Conservation (phyloP, 2,888 invertebrate genomes). For the Dorcus hopei region DNA sequence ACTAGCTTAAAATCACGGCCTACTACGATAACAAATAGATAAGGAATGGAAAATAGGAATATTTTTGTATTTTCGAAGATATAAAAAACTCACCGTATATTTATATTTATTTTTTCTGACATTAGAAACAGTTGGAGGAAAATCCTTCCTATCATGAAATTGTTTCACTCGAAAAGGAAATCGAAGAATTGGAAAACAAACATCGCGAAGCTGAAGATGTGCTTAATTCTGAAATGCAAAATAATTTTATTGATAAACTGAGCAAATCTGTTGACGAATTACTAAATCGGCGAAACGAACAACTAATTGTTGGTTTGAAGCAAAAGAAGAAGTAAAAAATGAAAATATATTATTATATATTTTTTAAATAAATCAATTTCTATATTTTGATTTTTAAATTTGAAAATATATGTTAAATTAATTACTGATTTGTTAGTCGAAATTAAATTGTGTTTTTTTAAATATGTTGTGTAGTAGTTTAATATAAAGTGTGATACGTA, state of each 20-base stretch:
- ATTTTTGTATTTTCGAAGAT: too few relatives aligned
- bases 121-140: conserved; percentile 16
- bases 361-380: too few relatives aligned
- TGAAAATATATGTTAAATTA: too few relatives aligned
- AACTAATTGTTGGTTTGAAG: conserved; percentile 15
- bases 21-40: too few relatives aligned
- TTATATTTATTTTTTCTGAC: conserved; percentile 1
- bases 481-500: too few relatives aligned
- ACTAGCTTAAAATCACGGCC: too few relatives aligned
- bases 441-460: too few relatives aligned
- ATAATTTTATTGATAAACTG: conserved; percentile 13
- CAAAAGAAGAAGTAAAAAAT: conserved; percentile 8
- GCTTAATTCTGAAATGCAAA: conserved; percentile 11
- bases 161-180: conserved; percentile 13
- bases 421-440: too few relatives aligned
- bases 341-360: neutral
- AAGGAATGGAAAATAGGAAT: too few relatives aligned
- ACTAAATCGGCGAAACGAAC: conserved; percentile 14
- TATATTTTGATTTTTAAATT: too few relatives aligned
- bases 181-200: conserved; percentile 13
- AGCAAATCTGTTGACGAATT: conserved; percentile 16
- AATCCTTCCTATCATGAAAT: conserved; percentile 17
- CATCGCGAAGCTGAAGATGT: conserved; percentile 9
- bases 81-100: neutral
- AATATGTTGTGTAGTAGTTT: too few relatives aligned